Evolutionary conservation across 2,113 vertebrate species (phyloP).

Genomic region (Salvelinus sp.): DNA sequence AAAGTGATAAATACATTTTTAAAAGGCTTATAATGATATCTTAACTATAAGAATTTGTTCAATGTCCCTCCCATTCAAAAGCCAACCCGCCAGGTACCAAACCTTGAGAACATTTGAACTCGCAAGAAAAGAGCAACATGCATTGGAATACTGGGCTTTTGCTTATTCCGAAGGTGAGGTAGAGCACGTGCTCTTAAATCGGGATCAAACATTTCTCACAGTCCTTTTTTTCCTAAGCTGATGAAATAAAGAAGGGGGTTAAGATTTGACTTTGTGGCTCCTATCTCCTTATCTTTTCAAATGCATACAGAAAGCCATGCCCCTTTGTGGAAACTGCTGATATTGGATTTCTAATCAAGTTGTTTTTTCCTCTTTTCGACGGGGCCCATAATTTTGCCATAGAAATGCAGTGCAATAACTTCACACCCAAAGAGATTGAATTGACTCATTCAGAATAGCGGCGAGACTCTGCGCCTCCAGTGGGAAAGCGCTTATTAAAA

Average conservation of each 20-base stretch:
- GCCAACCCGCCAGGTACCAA: too few species aligned
- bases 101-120: neutral
- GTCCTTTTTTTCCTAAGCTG: neutral
- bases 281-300: neutral
- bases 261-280: too few species aligned
- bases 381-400: constrained; percentile 3
- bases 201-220: neutral
- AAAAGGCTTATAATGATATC: too few species aligned
- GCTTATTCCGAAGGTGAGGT: neutral
- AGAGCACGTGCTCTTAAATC: neutral
- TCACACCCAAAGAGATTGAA: constrained; percentile 1
- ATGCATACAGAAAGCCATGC: neutral
- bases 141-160: too few species aligned
- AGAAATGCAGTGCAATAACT: constrained; percentile 25
- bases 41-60: too few species aligned
- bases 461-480: constrained; percentile 43
- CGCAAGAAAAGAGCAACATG: neutral
- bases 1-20: neutral
- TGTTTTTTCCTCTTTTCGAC: neutral
- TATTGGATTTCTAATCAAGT: constrained; percentile 6
- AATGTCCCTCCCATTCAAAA: too few species aligned
- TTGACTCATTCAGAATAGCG: constrained; percentile 34
- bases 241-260: neutral
- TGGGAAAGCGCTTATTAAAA: constrained; percentile 57
- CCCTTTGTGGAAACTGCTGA: constrained; percentile 16